Percentiles rank a stretch among this genome's conserved stretches.
phyloP scores from a whole-genome alignment of 1,140 invertebrate species.

The Conus betulinus region DNA sequence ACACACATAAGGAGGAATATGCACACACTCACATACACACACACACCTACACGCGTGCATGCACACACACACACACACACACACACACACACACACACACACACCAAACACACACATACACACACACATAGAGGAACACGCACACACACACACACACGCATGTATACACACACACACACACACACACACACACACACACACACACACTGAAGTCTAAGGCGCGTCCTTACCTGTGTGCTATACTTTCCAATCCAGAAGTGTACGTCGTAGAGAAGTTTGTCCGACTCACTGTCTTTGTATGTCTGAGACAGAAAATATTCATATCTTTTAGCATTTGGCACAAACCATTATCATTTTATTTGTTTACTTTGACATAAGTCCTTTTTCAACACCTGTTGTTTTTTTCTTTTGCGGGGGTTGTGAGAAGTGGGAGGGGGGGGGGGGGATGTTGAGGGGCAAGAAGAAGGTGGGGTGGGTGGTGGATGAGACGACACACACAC shows the following conservation, averaged over 20 bases:
- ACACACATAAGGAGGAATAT: neutral
- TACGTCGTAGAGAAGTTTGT: too few species aligned
- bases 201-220: neutral
- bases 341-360: neutral
- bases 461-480: too few species aligned
- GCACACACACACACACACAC: conserved; percentile 4
- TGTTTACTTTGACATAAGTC: neutral
- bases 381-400: too few species aligned
- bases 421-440: too few species aligned
- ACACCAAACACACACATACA: neutral
- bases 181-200: conserved; percentile 10
- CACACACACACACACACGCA: neutral
- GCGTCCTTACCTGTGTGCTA: too few species aligned
- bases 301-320: neutral
- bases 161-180: neutral
- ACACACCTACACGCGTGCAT: neutral
- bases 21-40: neutral
- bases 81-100: conserved; percentile 6
- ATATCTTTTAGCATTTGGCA: too few species aligned
- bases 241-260: too few species aligned
- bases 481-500: neutral
- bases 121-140: neutral
- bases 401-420: too few species aligned
- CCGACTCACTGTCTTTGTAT: neutral
- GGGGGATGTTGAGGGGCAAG: too few species aligned